Percentiles rank a stretch among this genome's conserved stretches.
Conservation (phyloP, 2,888 invertebrate species). For the Folsomia manolachei region DNA sequence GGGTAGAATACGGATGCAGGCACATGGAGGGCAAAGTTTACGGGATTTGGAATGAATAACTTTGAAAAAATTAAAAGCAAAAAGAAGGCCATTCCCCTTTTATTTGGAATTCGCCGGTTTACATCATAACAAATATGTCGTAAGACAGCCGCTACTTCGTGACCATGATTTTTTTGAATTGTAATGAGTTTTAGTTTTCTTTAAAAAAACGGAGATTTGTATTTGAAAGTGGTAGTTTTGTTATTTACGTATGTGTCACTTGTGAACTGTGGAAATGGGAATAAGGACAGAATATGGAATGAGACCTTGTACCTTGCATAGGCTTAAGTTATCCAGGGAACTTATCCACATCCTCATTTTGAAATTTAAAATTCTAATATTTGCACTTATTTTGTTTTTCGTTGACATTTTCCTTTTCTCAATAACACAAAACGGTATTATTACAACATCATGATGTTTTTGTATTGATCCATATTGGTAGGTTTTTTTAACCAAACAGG, state of each 20-base stretch:
- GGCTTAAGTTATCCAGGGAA: neutral
- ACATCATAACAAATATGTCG: neutral
- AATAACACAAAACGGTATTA: neutral
- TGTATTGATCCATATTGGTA: too few species aligned
- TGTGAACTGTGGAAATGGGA: too few species aligned
- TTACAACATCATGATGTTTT: neutral
- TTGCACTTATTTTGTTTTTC: neutral
- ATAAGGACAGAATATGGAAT: too few species aligned
- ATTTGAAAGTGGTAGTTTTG: neutral
- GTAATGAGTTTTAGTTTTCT: neutral
- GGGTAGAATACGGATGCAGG: too few species aligned
- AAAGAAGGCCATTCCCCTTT: constrained; percentile 3
- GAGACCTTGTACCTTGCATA: neutral
- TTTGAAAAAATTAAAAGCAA: neutral
- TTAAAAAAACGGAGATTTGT: neutral
- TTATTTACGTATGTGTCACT: neutral
- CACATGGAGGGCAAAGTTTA: too few species aligned
- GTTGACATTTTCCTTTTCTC: neutral
- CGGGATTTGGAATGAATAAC: neutral
- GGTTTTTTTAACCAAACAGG: too few species aligned
- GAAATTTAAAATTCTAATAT: neutral
- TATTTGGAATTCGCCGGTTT: too few species aligned
- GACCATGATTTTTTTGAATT: neutral
- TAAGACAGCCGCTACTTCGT: neutral
- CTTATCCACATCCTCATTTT: neutral